These are phyloP conservation scores for Origma solitaria DNA, from an alignment of 2,113 vertebrate genomes.

Conservation along the genomic window DNA sequence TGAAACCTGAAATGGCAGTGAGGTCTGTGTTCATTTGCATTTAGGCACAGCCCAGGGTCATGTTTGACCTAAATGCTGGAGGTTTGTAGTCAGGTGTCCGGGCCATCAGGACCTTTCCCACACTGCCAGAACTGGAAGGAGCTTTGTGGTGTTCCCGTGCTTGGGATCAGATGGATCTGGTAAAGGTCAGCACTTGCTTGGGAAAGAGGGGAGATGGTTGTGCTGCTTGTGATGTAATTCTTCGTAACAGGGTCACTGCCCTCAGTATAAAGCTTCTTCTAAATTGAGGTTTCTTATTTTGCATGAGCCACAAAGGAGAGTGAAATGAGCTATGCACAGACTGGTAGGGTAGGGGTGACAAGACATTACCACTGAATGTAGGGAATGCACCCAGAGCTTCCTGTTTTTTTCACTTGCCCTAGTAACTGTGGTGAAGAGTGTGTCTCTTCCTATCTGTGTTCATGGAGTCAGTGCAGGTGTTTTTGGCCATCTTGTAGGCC, in stretches of 20 bases:
- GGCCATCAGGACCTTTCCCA: not conserved
- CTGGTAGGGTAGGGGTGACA: not conserved
- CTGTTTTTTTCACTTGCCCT: fast-evolving
- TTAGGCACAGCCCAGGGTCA: not conserved
- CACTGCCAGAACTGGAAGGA: not conserved
- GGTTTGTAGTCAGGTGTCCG: not conserved
- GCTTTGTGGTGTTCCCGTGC: not conserved
- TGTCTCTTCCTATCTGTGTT: not conserved
- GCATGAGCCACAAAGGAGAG: not conserved
- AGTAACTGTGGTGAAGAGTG: not conserved
- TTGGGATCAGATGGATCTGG: not conserved
- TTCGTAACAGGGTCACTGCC: fast-evolving
- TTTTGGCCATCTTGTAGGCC: not conserved
- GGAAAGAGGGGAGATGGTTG: not conserved
- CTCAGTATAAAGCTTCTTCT: not conserved
- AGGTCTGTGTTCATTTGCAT: not conserved
- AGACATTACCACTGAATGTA: not conserved
- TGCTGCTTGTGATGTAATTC: not conserved
- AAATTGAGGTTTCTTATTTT: not conserved
- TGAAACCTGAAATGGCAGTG: not conserved
- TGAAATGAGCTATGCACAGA: not conserved
- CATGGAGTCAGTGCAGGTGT: too few species aligned
- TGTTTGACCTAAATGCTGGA: not conserved
- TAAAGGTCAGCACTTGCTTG: not conserved
- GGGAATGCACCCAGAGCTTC: not conserved